phyloP scores from a whole-genome alignment of 2,888 invertebrate species.

The Papilio elwesi region DNA sequence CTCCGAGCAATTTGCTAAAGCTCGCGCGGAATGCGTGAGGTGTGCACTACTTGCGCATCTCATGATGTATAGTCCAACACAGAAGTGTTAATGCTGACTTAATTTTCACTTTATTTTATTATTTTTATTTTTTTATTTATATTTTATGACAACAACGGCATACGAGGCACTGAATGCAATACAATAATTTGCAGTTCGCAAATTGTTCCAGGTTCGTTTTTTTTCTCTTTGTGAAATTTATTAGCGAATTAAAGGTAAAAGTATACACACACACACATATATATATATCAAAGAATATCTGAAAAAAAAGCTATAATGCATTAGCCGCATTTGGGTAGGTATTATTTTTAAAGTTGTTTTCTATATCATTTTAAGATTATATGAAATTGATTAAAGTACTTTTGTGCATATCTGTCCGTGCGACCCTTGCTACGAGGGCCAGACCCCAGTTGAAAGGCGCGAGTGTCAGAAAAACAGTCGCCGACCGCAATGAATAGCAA shows the following conservation, averaged over 20 bases:
- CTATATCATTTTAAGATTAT: not conserved
- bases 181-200: too few relatives aligned
- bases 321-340: too few relatives aligned
- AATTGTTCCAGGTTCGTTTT: too few relatives aligned
- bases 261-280: too few relatives aligned
- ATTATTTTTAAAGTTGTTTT: too few relatives aligned
- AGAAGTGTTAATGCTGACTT: conserved; percentile 46
- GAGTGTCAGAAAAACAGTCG: conserved; percentile 74
- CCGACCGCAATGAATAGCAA: conserved; percentile 80
- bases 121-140: too few relatives aligned
- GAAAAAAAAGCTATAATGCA: too few relatives aligned
- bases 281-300: too few relatives aligned
- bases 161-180: too few relatives aligned
- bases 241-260: too few relatives aligned
- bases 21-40: conserved; percentile 64
- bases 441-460: conserved; percentile 62
- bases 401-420: conserved; percentile 46
- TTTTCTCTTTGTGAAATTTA: too few relatives aligned
- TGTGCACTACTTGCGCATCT: conserved; percentile 65
- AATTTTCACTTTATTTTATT: not conserved
- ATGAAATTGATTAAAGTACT: conserved; percentile 33
- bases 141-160: not conserved
- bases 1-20: conserved; percentile 64
- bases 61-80: conserved; percentile 47
- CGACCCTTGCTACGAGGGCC: conserved; percentile 55